Conservation (phyloP, 2,888 invertebrate genomes). For the Cataglyphis altisquamis region DNA sequence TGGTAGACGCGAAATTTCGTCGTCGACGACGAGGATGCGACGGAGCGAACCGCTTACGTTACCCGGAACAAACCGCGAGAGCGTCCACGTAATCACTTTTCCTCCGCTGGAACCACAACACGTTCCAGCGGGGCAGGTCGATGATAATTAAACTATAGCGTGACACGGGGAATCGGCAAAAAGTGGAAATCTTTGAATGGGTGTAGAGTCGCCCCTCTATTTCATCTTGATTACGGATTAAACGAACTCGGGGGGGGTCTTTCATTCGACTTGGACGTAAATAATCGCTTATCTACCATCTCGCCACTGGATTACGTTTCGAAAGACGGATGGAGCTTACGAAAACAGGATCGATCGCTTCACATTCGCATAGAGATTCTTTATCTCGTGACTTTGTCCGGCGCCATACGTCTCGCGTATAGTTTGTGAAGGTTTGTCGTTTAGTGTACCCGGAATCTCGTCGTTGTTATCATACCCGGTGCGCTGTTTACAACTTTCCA, state of each 20-base stretch:
- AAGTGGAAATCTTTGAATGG: constrained; percentile 36
- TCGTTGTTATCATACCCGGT: constrained; percentile 38
- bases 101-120: constrained; percentile 13
- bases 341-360: constrained; percentile 23
- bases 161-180: constrained; percentile 55
- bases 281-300: constrained; percentile 17
- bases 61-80: constrained; percentile 1
- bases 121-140: constrained; percentile 41
- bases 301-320: constrained; percentile 3
- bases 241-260: constrained; percentile 3
- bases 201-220: constrained; percentile 19
- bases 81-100: constrained; percentile 50
- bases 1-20: constrained; percentile 21
- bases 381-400: not conserved
- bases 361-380: not conserved
- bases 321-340: not conserved
- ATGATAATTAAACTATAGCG: constrained; percentile 72
- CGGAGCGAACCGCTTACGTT: constrained; percentile 35
- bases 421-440: constrained; percentile 1
- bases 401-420: not conserved
- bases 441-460: constrained; percentile 33
- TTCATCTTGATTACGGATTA: constrained; percentile 40
- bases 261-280: not conserved
- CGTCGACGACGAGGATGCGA: constrained; percentile 27
- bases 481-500: constrained; percentile 67